These are phyloP conservation scores for Drosophila lacertosa DNA, from an alignment of 1,140 invertebrate genomes.

Conservation along the genomic window DNA sequence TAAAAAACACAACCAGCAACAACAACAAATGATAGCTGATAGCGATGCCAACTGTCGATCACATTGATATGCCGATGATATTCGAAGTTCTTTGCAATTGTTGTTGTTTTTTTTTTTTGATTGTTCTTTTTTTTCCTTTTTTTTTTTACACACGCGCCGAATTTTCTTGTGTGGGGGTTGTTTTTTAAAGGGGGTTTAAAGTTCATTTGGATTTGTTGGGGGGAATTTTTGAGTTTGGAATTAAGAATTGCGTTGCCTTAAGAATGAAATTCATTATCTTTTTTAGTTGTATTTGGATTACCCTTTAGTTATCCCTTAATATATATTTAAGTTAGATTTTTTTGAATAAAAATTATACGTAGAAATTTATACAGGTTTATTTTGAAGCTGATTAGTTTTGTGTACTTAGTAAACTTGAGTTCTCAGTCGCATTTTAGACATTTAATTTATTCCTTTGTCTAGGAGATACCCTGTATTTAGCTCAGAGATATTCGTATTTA, in stretches of 20 bases:
- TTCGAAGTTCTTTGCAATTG: constrained; percentile 1
- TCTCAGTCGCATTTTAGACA: too few relatives aligned
- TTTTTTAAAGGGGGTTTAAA: neutral
- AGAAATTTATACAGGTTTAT: too few relatives aligned
- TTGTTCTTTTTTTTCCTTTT: neutral
- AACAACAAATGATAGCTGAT: constrained; percentile 40
- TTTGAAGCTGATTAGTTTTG: too few relatives aligned
- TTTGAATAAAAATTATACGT: too few relatives aligned
- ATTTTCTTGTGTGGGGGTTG: neutral
- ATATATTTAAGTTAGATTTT: too few relatives aligned
- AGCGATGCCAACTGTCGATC: constrained; percentile 55
- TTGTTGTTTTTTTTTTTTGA: neutral
- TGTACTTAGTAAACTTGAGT: too few relatives aligned
- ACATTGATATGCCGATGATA: constrained; percentile 29
- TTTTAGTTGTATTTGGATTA: neutral
- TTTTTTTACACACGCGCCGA: neutral
- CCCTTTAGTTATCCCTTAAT: too few relatives aligned
- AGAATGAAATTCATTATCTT: too few relatives aligned
- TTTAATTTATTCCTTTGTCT: too few relatives aligned
- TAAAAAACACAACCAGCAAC: too few relatives aligned
- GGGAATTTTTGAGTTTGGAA: neutral
- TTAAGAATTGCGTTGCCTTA: neutral
- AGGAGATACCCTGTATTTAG: too few relatives aligned
- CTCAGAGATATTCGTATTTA: too few relatives aligned
- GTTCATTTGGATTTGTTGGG: neutral